Base-by-base conservation (phyloP, 2,888 invertebrate genomes). In the Drosophila mimetica region DNA sequence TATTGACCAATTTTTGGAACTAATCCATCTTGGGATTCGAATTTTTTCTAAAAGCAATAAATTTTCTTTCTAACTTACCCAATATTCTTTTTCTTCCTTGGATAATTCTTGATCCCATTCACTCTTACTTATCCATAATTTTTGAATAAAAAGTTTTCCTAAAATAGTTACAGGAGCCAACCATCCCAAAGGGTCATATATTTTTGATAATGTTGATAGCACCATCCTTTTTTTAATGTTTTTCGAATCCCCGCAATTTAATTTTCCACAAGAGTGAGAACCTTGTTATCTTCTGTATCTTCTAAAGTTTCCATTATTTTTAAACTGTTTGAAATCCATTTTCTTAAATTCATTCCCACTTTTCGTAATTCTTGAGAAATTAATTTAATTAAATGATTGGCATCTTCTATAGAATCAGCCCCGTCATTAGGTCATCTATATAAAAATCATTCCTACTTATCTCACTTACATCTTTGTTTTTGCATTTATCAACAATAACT, bases 61-160 rank as follows among this genome's bases (percentile, higher is more conserved):
- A 37, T 37, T 37, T 37, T 16, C 37, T 9, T 37, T 37, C 9
- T 16, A 37, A n/a, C 16, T 37, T 16, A 16, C 9, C 9, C 37
- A 37, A 37, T 16, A 37, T 9, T 37, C n/a, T 37, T 37, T 37
- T 3, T 18, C 37, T 37, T 37, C 37, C n/a, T n/a, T 37, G 37
- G 16, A 16, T 37, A 37, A 37, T 37, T 37, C 37, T 14, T 37
- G 37, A 37, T 37, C 37, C 11, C 20, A n/a, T 20, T 30, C 37
- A 53, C 39, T 54, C 22, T 25, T 39, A 25, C 22, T 30, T 30
- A 48, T 30, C 28, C 57, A 46, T 14, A 57, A 25, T 37, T 22
- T 57, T 36, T 48, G 11, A n/a, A 52, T 37, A 8, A 46, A 48
- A 16, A 53, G 32, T 41, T 47, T 53, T 41, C 30, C 53, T 22